Conservation (phyloP, 2,888 invertebrate genomes). For the Diogma glabrata region DNA sequence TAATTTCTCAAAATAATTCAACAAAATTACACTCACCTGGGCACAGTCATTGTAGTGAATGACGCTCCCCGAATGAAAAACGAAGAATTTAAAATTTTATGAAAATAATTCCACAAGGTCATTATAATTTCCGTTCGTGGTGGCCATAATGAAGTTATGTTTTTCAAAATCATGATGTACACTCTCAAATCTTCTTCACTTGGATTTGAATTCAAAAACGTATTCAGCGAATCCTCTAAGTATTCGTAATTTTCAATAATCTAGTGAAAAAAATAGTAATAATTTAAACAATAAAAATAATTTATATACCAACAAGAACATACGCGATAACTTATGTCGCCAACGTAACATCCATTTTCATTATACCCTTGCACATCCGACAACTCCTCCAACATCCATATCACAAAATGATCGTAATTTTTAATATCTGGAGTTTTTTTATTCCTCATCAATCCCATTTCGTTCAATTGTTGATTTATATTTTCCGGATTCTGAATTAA, state of each 20-base stretch:
- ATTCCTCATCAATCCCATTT: slow-evolving; percentile 7
- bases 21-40: too few species aligned
- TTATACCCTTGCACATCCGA: slow-evolving; percentile 31
- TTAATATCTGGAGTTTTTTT: slow-evolving; percentile 19
- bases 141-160: slow-evolving; percentile 34
- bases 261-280: not conserved
- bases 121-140: slow-evolving; percentile 39
- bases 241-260: slow-evolving; percentile 30
- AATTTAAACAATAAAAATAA: not conserved
- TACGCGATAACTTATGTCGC: too few species aligned
- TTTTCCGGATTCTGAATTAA: slow-evolving; percentile 24
- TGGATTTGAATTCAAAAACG: slow-evolving; percentile 35
- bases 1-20: too few species aligned
- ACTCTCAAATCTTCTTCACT: slow-evolving; percentile 39
- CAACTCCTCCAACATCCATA: slow-evolving; percentile 34
- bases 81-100: slow-evolving; percentile 42
- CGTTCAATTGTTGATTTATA: slow-evolving; percentile 12
- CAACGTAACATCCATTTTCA: slow-evolving; percentile 30
- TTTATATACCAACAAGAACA: too few species aligned
- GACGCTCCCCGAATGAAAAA: slow-evolving; percentile 40
- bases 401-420: slow-evolving; percentile 14
- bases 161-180: slow-evolving; percentile 36
- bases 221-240: slow-evolving; percentile 38
- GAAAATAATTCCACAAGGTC: slow-evolving; percentile 46
- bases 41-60: slow-evolving; percentile 36